Evolutionary conservation across 2,113 vertebrate genomes (phyloP).

Genomic region (Microtus pennsylvanicus): DNA sequence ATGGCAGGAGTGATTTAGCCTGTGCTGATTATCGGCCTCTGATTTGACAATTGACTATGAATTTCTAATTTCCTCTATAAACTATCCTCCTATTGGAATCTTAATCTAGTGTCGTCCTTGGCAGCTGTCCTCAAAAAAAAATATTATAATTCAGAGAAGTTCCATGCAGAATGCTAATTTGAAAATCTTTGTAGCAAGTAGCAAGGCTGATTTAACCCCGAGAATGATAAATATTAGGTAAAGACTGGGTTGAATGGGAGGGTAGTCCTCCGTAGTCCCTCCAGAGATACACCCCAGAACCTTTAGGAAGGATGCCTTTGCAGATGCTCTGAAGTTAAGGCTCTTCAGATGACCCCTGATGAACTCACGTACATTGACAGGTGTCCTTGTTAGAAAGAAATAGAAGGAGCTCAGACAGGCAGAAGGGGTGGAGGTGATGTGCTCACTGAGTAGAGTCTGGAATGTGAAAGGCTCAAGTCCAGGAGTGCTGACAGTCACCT

Average conservation of each 20-base stretch:
- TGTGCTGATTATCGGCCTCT: slow-evolving; percentile 35
- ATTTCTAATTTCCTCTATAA: slow-evolving; percentile 42
- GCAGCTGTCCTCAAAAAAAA: slow-evolving; percentile 35
- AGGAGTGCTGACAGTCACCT: background rate
- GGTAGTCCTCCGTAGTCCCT: no score
- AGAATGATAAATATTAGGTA: background rate
- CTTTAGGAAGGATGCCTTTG: background rate
- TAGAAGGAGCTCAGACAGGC: background rate
- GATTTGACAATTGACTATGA: slow-evolving; percentile 15
- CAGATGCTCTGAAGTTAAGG: background rate
- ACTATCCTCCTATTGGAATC: slow-evolving; percentile 43
- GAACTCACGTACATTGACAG: background rate
- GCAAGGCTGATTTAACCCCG: background rate
- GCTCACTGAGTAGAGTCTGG: background rate
- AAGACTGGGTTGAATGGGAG: background rate
- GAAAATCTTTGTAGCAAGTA: background rate
- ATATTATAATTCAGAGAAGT: slow-evolving; percentile 25
- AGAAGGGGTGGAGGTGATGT: background rate
- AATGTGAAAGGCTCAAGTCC: background rate
- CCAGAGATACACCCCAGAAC: background rate
- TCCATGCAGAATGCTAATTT: slow-evolving; percentile 55
- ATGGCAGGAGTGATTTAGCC: slow-evolving; percentile 34
- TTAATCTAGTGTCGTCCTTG: slow-evolving; percentile 61
- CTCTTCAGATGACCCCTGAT: background rate
- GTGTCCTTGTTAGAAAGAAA: background rate